Evolutionary conservation across 2,888 invertebrate genomes (phyloP).

Genomic region (Drosophila cognata): DNA sequence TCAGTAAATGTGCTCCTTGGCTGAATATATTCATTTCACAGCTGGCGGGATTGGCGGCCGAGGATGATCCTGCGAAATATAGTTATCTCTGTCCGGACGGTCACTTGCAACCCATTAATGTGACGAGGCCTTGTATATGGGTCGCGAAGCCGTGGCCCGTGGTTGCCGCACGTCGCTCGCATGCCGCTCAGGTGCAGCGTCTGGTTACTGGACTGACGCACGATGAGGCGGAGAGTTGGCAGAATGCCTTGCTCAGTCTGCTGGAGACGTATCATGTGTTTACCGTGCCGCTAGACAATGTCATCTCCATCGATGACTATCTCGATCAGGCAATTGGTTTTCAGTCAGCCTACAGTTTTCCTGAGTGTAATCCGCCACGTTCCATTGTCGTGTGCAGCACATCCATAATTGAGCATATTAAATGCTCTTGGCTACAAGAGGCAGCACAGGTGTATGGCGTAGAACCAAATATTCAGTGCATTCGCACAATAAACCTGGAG

Average conservation of each 20-base stretch:
- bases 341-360: constrained; percentile 89
- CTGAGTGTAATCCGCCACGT: constrained; percentile 89
- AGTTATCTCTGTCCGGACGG: constrained; percentile 92
- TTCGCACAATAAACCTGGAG: constrained; percentile 87
- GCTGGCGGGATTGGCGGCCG: constrained; percentile 83
- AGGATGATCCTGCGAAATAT: constrained; percentile 86
- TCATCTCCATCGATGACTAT: constrained; percentile 89
- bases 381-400: constrained; percentile 89
- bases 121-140: constrained; percentile 90
- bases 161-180: constrained; percentile 87
- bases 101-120: constrained; percentile 87
- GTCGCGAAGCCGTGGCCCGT: constrained; percentile 92
- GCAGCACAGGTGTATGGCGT: constrained; percentile 91
- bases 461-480: constrained; percentile 92
- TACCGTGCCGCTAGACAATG: constrained; percentile 86
- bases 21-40: constrained; percentile 33
- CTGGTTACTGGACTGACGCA: constrained; percentile 85
- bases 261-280: constrained; percentile 87
- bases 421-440: constrained; percentile 92
- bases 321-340: constrained; percentile 88
- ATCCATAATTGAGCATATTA: constrained; percentile 89
- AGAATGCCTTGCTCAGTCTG: constrained; percentile 87
- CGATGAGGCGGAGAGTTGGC: constrained; percentile 85
- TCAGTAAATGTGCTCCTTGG: background rate
- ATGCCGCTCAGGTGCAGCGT: constrained; percentile 86